Evolutionary conservation across 2,888 invertebrate genomes (phyloP).

Genomic region (Leucania comma): DNA sequence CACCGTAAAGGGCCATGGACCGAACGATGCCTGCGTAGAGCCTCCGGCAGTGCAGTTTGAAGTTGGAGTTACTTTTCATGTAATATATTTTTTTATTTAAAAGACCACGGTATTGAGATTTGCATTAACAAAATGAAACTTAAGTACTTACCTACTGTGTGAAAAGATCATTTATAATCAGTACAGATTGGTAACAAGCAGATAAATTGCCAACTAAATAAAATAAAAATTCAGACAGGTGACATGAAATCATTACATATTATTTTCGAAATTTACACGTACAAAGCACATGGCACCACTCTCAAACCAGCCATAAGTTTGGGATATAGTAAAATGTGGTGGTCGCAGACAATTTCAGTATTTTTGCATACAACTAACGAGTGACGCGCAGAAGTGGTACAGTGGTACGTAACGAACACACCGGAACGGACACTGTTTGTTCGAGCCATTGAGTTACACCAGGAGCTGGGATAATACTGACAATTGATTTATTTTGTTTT

Average conservation of each 20-base stretch:
- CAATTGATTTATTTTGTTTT: not conserved
- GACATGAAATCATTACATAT: no score
- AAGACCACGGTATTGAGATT: not conserved
- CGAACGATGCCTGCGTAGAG: no score
- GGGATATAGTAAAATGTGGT: slow-evolving; percentile 25
- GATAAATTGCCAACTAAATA: not conserved
- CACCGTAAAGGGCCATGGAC: no score
- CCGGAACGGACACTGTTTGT: slow-evolving; percentile 81
- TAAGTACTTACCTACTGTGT: not conserved
- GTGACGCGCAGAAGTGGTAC: slow-evolving; percentile 62
- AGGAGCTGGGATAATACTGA: slow-evolving; percentile 26
- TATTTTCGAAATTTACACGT: not conserved
- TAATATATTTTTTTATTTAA: not conserved
- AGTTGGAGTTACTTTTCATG: no score
- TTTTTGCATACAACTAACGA: slow-evolving; percentile 69
- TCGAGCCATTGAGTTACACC: slow-evolving; percentile 47
- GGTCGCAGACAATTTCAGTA: slow-evolving; percentile 47
- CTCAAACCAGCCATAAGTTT: slow-evolving; percentile 28
- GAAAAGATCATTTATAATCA: not conserved
- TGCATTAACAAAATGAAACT: not conserved
- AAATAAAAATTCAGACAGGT: not conserved
- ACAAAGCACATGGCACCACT: not conserved
- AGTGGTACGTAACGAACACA: slow-evolving; percentile 74
- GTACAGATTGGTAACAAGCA: not conserved
- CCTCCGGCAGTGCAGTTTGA: no score